Conservation (phyloP, 2,888 invertebrate species). For the Perdita meconis region DNA sequence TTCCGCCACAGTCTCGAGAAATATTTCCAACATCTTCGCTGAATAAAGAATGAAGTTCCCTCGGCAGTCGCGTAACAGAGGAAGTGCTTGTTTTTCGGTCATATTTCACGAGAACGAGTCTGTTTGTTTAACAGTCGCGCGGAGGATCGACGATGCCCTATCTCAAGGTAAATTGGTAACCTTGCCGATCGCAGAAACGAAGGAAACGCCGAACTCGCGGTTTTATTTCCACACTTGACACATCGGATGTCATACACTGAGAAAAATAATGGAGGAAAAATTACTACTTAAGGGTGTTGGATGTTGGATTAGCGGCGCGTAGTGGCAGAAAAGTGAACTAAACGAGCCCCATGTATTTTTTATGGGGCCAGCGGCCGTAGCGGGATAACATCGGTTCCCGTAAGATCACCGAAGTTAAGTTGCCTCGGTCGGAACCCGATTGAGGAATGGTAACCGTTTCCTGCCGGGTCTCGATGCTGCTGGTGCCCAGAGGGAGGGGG, state of each 20-base stretch:
- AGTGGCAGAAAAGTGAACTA: too few species aligned
- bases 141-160: background rate
- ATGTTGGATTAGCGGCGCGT: too few species aligned
- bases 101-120: background rate
- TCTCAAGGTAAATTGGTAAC: background rate
- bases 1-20: constrained; percentile 22
- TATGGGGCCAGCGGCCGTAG: too few species aligned
- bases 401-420: too few species aligned
- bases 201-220: background rate
- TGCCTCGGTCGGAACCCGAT: too few species aligned
- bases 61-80: background rate
- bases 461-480: too few species aligned
- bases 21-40: background rate
- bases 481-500: too few species aligned
- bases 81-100: background rate
- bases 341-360: too few species aligned
- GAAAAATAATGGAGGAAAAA: too few species aligned
- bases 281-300: too few species aligned
- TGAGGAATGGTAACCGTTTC: too few species aligned
- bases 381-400: too few species aligned
- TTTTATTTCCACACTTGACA: background rate
- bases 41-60: constrained; percentile 20
- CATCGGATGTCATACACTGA: background rate
- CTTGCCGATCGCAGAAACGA: background rate
- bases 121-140: background rate